Percentiles rank a stretch among this genome's conserved stretches.
These are phyloP conservation scores for Gambusia yucatana DNA, from an alignment of 2,797 vertebrate species.

Conservation along the genomic window DNA sequence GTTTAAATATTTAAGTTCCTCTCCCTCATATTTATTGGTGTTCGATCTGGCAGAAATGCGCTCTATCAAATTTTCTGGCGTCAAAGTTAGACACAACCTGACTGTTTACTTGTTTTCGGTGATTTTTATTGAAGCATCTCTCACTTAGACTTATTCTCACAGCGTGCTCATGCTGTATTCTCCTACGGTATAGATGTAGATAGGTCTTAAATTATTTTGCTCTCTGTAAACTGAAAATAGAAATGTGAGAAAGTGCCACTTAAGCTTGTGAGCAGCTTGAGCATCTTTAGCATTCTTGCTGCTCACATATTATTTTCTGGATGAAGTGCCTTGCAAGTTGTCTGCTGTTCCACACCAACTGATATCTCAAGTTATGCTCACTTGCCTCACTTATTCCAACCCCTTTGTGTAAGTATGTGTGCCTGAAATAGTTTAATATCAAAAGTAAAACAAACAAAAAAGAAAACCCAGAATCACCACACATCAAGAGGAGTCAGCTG, in stretches of 20 bases:
- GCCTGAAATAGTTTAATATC: not conserved
- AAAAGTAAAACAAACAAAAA: not conserved
- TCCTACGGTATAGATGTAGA: not conserved
- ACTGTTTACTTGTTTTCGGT: constrained; percentile 37
- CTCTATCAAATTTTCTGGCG: constrained; percentile 1
- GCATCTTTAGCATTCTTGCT: not conserved
- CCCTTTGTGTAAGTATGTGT: not conserved
- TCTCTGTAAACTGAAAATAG: not conserved
- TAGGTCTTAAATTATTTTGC: constrained; percentile 1
- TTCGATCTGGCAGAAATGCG: constrained; percentile 16
- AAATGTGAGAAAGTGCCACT: not conserved
- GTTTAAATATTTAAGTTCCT: constrained; percentile 16
- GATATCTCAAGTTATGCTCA: not conserved
- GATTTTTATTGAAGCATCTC: constrained; percentile 25
- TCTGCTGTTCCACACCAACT: not conserved
- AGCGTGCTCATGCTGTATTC: not conserved
- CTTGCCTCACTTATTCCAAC: not conserved
- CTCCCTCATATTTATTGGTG: constrained; percentile 11
- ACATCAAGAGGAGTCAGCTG: not conserved
- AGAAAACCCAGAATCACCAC: not conserved
- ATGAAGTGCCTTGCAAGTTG: not conserved
- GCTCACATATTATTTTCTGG: constrained; percentile 1
- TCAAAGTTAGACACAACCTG: constrained; percentile 42
- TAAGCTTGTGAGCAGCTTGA: not conserved
- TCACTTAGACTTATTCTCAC: constrained; percentile 29